Conservation (phyloP, 2,888 invertebrate species). For the Lithophane socia region DNA sequence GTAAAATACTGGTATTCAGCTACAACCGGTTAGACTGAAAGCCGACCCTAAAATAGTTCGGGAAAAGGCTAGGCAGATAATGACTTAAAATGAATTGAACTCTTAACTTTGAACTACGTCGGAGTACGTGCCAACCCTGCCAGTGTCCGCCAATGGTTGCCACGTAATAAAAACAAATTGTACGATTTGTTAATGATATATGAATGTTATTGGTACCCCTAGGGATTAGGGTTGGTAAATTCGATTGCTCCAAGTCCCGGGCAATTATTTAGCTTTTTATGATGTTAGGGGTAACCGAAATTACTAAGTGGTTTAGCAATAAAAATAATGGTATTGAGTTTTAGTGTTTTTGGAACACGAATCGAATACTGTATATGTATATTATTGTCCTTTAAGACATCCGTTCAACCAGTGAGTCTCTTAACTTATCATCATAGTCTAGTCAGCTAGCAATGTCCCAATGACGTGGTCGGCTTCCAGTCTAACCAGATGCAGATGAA, state of each 20-base stretch:
- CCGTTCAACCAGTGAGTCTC: background rate
- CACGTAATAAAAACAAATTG: conserved; percentile 77
- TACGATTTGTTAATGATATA: conserved; percentile 62
- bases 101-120: background rate
- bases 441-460: no score
- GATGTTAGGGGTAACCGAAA: conserved; percentile 12
- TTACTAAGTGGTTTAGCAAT: conserved; percentile 39
- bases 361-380: no score
- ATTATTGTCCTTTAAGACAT: no score
- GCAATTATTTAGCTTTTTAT: conserved; percentile 58
- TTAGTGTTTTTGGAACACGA: background rate
- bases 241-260: conserved; percentile 47
- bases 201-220: conserved; percentile 56
- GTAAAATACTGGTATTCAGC: background rate
- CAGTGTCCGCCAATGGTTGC: conserved; percentile 56
- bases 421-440: no score
- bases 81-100: conserved; percentile 7
- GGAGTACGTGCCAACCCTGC: conserved; percentile 36
- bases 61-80: background rate
- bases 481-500: no score
- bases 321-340: conserved; percentile 44
- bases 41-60: background rate
- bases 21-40: background rate
- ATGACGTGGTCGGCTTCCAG: background rate
- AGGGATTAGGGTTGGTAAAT: conserved; percentile 57